Evolutionary conservation across 2,888 invertebrate genomes (phyloP), one percentile per base, ranked within the genome.

Genomic region (Patella ulyssiponensis): DNA sequence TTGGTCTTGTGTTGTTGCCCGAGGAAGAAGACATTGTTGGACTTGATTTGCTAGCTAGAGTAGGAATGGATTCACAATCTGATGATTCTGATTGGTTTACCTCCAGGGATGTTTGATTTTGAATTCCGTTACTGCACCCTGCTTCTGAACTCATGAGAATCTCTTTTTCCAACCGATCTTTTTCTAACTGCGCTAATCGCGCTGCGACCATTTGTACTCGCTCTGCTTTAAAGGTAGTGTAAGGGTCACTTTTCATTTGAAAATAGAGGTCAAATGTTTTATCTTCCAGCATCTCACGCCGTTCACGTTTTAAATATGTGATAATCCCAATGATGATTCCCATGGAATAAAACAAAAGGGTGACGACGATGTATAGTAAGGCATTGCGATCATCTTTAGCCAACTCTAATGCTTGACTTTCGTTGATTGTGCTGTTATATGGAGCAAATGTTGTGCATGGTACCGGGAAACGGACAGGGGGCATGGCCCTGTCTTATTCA

Each of bases 231-330:
- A 80, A 76, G 44, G 77, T 56, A 74, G 79, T 81, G 77, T 83
- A 85, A 0, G 85, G 85, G 69, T 86, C 86, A 54, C 80, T 70
- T 27, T 84, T 83, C 64, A 86, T 79, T 58, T 80, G 85, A 54
- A 91, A 83, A 82, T 89, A 91, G 75, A 88, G 85, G 71, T 89
- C 88, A 80, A 90, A 91, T 74, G 86, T 81, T 82, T 89, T 90
- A 74, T 88, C 88, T 79, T 91, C 91, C 77, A 90, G 88, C 76
- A 89, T 87, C 74, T 91, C 89, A 11, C 80, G 80, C 74, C 84
- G 85, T 77, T 89, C 89, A 27, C 87, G 79, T 79, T 88, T 88
- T 27, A 88, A 78, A 79, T 89, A 89, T 20, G 83, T 84, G 75
- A 89, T 84, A 70, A 89, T 89, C 53, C 87, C 88, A 33, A 88